A percentile compares a stretch with the other conserved stretches of the same genome.
phyloP scores from a whole-genome alignment of 2,888 invertebrate genomes.

The Lasioglossum villosulum region DNA sequence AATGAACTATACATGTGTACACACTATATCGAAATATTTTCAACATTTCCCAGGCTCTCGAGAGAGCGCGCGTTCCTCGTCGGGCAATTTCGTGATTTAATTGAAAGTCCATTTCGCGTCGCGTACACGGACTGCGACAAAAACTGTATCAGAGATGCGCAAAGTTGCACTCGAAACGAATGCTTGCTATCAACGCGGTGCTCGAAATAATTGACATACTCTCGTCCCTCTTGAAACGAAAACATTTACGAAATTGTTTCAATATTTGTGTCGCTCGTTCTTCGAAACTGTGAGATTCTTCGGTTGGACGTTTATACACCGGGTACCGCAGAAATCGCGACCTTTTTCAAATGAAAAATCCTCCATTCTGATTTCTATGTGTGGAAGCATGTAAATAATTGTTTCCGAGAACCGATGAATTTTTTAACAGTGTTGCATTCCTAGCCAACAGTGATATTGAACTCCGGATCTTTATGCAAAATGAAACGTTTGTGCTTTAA shows the following conservation, averaged over 20 bases:
- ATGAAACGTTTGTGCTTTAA: too few relatives aligned
- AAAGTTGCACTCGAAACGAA: background rate
- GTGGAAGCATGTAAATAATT: too few relatives aligned
- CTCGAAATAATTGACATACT: background rate
- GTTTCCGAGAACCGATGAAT: background rate
- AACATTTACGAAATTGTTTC: too few relatives aligned
- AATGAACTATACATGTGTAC: background rate
- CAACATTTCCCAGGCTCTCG: background rate
- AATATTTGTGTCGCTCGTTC: too few relatives aligned
- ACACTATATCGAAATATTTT: background rate
- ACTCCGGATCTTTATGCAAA: too few relatives aligned
- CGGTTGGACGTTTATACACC: too few relatives aligned
- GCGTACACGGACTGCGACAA: background rate
- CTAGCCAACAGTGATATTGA: too few relatives aligned
- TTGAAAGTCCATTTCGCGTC: background rate
- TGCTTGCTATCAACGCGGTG: background rate
- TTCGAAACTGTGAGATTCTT: too few relatives aligned
- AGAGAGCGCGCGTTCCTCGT: background rate
- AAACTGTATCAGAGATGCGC: background rate
- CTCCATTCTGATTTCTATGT: too few relatives aligned
- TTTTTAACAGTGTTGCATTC: too few relatives aligned
- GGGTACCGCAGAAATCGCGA: too few relatives aligned
- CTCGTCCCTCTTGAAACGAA: too few relatives aligned
- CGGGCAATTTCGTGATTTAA: background rate
- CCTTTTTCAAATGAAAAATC: background rate